These are phyloP conservation scores for Sycobia sp. DNA, from an alignment of 1,140 invertebrate species.

Conservation along the genomic window DNA sequence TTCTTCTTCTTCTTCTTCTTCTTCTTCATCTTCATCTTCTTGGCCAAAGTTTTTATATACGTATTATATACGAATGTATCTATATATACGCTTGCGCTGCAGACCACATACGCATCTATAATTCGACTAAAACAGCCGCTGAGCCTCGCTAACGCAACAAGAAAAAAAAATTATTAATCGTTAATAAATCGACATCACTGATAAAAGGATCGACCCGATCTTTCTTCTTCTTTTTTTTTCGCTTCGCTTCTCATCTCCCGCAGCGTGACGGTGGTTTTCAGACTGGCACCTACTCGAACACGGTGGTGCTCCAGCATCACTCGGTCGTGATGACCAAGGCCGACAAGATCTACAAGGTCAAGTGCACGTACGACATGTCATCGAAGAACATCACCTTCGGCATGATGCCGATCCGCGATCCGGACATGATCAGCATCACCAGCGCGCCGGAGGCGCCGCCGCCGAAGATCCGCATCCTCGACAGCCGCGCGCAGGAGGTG, in stretches of 20 bases:
- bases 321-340: slow-evolving; percentile 96
- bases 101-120: too few relatives aligned
- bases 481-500: slow-evolving; percentile 82
- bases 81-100: too few relatives aligned
- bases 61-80: too few relatives aligned
- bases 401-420: slow-evolving; percentile 95
- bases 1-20: too few relatives aligned
- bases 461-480: slow-evolving; percentile 89
- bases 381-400: slow-evolving; percentile 96
- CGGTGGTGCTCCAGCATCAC: slow-evolving; percentile 92
- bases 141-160: not conserved
- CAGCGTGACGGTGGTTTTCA: slow-evolving; percentile 61
- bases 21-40: too few relatives aligned
- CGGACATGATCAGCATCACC: slow-evolving; percentile 94
- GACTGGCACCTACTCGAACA: slow-evolving; percentile 93
- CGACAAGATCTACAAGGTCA: slow-evolving; percentile 95
- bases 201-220: too few relatives aligned
- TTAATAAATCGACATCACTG: too few relatives aligned
- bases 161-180: too few relatives aligned
- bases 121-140: not conserved
- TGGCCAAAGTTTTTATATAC: too few relatives aligned
- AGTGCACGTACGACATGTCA: slow-evolving; percentile 95
- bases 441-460: slow-evolving; percentile 92
- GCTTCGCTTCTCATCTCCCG: slow-evolving; percentile 41
- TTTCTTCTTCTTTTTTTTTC: too few relatives aligned